Evolutionary conservation across 2,113 vertebrate species (phyloP).

Genomic region (Corapipo altera): DNA sequence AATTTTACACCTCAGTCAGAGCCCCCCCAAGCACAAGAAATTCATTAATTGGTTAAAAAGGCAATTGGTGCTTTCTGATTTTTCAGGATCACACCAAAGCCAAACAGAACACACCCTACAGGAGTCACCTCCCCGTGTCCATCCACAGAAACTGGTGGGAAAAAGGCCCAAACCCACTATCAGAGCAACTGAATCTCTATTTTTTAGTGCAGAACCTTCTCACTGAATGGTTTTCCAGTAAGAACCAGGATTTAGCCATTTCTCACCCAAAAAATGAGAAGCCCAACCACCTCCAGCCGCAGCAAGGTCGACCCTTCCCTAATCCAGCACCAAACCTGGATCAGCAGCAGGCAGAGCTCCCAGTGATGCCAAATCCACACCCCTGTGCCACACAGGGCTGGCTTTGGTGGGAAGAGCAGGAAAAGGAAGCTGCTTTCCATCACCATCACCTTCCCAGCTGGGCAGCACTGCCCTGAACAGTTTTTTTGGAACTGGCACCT

Average conservation of each 20-base stretch:
- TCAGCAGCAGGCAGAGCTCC: not conserved
- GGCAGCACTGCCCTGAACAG: too few species aligned
- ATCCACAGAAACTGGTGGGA: fast-evolving
- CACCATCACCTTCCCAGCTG: fast-evolving
- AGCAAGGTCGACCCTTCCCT: too few species aligned
- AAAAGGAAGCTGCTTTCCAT: not conserved
- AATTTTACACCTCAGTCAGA: fast-evolving
- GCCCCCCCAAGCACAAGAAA: not conserved
- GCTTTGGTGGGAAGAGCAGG: fast-evolving
- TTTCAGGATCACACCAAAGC: not conserved
- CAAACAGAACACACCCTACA: fast-evolving
- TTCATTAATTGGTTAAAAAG: not conserved
- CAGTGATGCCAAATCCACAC: fast-evolving
- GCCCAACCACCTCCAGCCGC: not conserved
- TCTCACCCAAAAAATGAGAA: not conserved
- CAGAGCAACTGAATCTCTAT: not conserved
- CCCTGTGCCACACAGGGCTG: not conserved
- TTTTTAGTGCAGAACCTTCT: not conserved
- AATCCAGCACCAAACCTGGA: not conserved
- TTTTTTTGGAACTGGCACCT: not conserved
- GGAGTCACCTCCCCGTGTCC: fast-evolving
- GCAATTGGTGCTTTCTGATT: fast-evolving
- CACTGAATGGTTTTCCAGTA: fast-evolving
- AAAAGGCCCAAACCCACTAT: not conserved
- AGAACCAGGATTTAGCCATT: not conserved